Evolutionary conservation across 2,113 vertebrate genomes (phyloP).

Genomic region (Hystrix brachyura): DNA sequence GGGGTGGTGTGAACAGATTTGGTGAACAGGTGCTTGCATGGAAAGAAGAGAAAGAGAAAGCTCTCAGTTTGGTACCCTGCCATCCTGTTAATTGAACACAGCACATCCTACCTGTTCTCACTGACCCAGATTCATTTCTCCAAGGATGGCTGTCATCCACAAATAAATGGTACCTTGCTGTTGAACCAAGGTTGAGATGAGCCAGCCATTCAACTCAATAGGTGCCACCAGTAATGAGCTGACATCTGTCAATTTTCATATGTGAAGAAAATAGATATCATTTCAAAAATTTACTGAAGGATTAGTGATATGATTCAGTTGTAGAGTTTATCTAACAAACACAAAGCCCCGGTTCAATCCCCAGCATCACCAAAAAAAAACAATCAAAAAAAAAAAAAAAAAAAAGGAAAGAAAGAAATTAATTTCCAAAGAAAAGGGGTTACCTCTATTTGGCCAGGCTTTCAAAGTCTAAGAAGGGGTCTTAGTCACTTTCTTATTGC

Average conservation of each 20-base stretch:
- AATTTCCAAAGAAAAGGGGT: neutral
- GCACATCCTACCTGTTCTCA: neutral
- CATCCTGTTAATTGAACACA: conserved; percentile 19
- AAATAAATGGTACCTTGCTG: neutral
- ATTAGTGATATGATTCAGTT: neutral
- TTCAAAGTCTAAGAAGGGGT: neutral
- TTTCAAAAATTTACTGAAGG: neutral
- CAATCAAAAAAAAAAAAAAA: neutral
- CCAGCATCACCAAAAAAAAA: neutral
- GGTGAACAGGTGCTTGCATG: conserved; percentile 8
- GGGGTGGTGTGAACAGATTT: conserved; percentile 43
- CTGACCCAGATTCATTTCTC: conserved; percentile 37
- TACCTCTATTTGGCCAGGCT: neutral
- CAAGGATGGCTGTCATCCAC: neutral
- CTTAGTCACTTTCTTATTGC: neutral
- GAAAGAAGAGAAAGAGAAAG: neutral
- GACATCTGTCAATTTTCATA: neutral
- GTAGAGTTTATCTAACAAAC: neutral
- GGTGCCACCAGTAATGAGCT: neutral
- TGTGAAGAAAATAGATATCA: neutral
- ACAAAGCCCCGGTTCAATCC: neutral
- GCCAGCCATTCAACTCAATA: neutral
- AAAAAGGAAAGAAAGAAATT: neutral
- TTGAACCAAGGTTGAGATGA: neutral
- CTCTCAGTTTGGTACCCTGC: neutral